phyloP scores from a whole-genome alignment of 2,888 invertebrate genomes.

The Smittia sp. region DNA sequence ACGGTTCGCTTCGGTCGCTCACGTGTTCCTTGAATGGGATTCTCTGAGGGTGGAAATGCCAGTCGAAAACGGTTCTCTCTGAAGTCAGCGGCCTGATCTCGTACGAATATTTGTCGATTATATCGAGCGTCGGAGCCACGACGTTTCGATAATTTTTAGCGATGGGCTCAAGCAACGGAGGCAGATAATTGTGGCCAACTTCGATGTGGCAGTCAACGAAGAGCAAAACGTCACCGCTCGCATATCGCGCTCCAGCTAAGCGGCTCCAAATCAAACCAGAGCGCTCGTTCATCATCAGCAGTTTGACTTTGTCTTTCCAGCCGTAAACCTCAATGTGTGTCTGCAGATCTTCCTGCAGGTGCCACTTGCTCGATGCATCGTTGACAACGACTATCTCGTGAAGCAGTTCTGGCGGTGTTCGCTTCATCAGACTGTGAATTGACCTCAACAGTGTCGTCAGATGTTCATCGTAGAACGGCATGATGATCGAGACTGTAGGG shows the following conservation, averaged over 20 bases:
- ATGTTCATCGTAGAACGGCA: conserved; percentile 69
- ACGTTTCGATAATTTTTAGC: conserved; percentile 14
- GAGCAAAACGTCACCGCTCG: conserved; percentile 24
- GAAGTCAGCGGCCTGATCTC: not conserved
- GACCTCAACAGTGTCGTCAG: conserved; percentile 59
- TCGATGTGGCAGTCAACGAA: conserved; percentile 38
- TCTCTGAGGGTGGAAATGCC: conserved; percentile 26
- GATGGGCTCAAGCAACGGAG: conserved; percentile 36
- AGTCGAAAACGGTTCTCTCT: conserved; percentile 31
- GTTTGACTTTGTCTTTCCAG: not conserved
- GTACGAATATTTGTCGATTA: conserved; percentile 22
- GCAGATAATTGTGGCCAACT: conserved; percentile 36
- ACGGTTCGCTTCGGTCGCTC: conserved; percentile 58
- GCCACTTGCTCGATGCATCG: conserved; percentile 52
- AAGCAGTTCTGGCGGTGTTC: conserved; percentile 59
- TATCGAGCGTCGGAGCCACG: conserved; percentile 47
- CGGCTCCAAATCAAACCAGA: conserved; percentile 31
- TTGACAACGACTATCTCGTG: conserved; percentile 64
- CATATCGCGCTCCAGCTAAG: conserved; percentile 20
- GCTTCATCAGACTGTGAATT: conserved; percentile 58
- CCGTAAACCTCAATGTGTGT: not conserved
- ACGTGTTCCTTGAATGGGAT: conserved; percentile 61
- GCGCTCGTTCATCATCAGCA: conserved; percentile 10
- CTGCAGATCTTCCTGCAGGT: conserved; percentile 49
- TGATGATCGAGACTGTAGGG: conserved; percentile 60